These are phyloP conservation scores for Gouania willdenowi DNA, from an alignment of 2,797 vertebrate species.

Conservation along the genomic window DNA sequence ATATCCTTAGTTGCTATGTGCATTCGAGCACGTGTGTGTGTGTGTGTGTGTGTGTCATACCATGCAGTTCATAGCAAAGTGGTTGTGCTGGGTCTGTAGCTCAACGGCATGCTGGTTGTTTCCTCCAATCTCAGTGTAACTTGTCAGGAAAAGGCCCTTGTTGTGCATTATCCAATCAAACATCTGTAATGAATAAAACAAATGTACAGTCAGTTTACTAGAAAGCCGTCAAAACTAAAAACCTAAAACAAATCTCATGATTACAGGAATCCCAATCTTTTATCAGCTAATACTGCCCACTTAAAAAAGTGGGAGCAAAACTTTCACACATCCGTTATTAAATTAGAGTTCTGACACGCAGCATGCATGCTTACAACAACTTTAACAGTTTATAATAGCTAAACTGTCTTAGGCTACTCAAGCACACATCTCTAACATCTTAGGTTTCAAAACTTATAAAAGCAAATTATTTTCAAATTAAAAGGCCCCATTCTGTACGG, in stretches of 20 bases:
- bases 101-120: constrained; percentile 95
- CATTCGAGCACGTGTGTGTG: no score
- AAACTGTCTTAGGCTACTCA: no score
- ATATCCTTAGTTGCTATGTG: no score
- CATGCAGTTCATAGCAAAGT: constrained; percentile 99
- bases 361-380: no score
- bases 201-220: background rate
- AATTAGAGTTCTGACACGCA: constrained; percentile 24
- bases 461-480: no score
- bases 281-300: no score
- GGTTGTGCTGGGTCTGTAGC: constrained; percentile 99
- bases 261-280: no score
- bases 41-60: constrained; percentile 72
- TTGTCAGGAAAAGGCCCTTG: constrained; percentile 97
- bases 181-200: constrained; percentile 77
- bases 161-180: constrained; percentile 99
- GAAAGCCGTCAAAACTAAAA: background rate
- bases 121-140: constrained; percentile 96
- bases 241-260: background rate
- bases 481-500: no score
- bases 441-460: no score
- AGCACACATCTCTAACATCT: no score
- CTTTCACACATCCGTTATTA: constrained; percentile 19
- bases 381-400: no score
- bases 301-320: constrained; percentile 12